Evolutionary conservation across 1,140 invertebrate species (phyloP).

Genomic region (Dermatophagoides farinae): DNA sequence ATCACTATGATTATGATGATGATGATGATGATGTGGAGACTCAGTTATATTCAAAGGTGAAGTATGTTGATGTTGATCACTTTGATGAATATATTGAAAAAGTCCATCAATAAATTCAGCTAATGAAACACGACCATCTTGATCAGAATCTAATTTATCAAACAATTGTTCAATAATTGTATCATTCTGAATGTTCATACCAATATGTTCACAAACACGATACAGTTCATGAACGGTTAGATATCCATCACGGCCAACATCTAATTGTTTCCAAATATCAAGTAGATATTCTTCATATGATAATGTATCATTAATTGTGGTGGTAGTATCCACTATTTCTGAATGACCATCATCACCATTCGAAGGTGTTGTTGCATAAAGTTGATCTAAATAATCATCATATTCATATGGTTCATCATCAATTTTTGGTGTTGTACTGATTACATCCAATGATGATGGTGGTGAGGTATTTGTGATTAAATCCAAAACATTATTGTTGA

Average conservation of each 20-base stretch:
- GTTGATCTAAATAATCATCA: background rate
- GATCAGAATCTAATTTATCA: conserved; percentile 39
- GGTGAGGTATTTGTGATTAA: background rate
- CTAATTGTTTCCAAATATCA: conserved; percentile 36
- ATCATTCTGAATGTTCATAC: conserved; percentile 36
- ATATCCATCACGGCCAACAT: conserved; percentile 37
- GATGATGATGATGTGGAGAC: background rate
- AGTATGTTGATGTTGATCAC: background rate
- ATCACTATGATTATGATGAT: background rate
- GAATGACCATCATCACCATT: background rate
- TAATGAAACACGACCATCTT: conserved; percentile 42
- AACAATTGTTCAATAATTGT: conserved; percentile 40
- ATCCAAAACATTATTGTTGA: background rate
- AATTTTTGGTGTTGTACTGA: background rate
- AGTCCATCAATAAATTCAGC: conserved; percentile 40
- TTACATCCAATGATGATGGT: background rate
- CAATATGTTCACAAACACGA: conserved; percentile 39
- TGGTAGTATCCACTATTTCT: background rate
- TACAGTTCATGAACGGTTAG: conserved; percentile 36
- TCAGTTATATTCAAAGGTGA: background rate
- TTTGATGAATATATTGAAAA: conserved; percentile 24
- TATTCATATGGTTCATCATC: background rate
- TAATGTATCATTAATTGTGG: background rate
- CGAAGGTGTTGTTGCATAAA: background rate
- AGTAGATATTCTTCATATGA: conserved; percentile 28